These are phyloP conservation scores for Clarias batrachus DNA, from an alignment of 2,113 vertebrate genomes.

Conservation along the genomic window DNA sequence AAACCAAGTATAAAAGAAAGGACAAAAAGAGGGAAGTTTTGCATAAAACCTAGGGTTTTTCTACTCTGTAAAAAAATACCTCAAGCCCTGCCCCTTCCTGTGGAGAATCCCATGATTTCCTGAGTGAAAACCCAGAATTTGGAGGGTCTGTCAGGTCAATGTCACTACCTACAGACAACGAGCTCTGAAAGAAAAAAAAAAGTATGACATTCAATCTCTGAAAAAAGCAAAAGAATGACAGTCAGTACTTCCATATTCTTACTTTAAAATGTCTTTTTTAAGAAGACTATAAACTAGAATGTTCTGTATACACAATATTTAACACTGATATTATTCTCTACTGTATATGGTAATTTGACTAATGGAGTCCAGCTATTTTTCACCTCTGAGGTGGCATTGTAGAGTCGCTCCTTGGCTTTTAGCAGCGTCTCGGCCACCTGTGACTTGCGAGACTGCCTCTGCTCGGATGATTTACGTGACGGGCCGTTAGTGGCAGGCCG, in stretches of 20 bases:
- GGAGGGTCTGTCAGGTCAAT: slow-evolving; percentile 79
- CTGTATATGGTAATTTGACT: background rate
- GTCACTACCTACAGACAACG: slow-evolving; percentile 85
- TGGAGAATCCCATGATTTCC: slow-evolving; percentile 74
- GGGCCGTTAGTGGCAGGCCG: slow-evolving; percentile 43
- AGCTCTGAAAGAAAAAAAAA: slow-evolving; percentile 74
- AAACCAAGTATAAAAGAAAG: background rate
- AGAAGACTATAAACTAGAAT: background rate
- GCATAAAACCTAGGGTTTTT: background rate
- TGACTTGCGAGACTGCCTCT: slow-evolving; percentile 70
- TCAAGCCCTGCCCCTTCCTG: slow-evolving; percentile 76
- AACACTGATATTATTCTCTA: background rate
- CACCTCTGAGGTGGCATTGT: slow-evolving; percentile 87
- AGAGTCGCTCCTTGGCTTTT: slow-evolving; percentile 80
- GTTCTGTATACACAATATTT: background rate
- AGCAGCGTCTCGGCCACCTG: slow-evolving; percentile 76
- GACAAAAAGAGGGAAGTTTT: background rate
- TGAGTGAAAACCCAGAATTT: slow-evolving; percentile 67
- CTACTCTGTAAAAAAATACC: slow-evolving; percentile 63
- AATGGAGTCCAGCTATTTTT: background rate
- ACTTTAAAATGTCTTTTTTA: background rate
- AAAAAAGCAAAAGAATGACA: slow-evolving; percentile 4
- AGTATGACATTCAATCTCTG: background rate
- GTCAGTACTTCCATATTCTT: background rate
- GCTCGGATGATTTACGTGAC: slow-evolving; percentile 65